Conservation (phyloP, 1,140 invertebrate genomes). For the Varroa destructor region DNA sequence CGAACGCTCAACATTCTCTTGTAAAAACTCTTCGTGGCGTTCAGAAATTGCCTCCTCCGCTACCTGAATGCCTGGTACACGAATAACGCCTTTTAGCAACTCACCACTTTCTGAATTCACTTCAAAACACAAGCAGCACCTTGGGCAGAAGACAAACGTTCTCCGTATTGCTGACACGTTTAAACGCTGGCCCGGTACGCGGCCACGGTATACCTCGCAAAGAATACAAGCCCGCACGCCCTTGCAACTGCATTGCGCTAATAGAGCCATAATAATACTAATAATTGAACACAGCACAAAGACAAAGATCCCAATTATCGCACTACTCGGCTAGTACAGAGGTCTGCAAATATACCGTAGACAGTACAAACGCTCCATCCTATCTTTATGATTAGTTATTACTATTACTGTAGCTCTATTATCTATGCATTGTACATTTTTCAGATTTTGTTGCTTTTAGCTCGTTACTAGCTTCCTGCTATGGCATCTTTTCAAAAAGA, state of each 20-base stretch:
- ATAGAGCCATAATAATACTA: no score
- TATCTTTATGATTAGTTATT: no score
- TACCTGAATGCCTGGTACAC: conserved; percentile 42
- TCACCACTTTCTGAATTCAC: conserved; percentile 29
- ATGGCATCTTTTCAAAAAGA: no score
- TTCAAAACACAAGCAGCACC: conserved; percentile 30
- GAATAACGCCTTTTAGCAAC: conserved; percentile 30
- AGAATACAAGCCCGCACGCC: conserved; percentile 70
- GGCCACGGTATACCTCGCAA: conserved; percentile 64
- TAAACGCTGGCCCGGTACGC: conserved; percentile 46
- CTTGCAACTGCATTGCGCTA: conserved; percentile 65
- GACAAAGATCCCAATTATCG: no score
- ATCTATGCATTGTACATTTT: no score
- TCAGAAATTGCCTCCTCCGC: conserved; percentile 55
- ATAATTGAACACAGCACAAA: no score
- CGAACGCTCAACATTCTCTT: conserved; percentile 58
- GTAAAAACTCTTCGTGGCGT: conserved; percentile 55
- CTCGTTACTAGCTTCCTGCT: no score
- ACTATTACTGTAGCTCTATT: no score
- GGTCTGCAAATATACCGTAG: no score
- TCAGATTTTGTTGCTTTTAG: no score
- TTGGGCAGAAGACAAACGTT: conserved; percentile 38
- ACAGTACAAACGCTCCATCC: no score
- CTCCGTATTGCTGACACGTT: conserved; percentile 53
- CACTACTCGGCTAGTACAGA: no score